Base-by-base conservation (phyloP, 92 coral and sea anemone genomes). In the Bergia puertoricense region DNA sequence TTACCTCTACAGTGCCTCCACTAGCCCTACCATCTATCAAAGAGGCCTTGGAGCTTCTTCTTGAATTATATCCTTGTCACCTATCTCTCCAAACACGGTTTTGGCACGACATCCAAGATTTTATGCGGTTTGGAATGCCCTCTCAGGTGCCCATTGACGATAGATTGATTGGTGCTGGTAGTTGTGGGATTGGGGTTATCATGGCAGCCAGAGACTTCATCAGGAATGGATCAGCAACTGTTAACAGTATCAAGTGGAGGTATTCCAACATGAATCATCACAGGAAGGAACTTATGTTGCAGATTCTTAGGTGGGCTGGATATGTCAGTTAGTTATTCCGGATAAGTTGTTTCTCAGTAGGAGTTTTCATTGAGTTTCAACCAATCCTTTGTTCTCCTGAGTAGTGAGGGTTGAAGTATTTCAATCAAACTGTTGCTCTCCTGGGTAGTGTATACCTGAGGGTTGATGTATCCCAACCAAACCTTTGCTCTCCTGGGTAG, bases 131-230 rank as follows among this genome's bases (percentile, higher is more conserved):
- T 91, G 89, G 91, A 41, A 91, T 91, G 93, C 91, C 91, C 45
- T 88, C 90, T 14, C 91, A 91, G 71, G 74, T 74, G 57, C 86
- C 91, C n/a, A 2, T 74, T 36, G 90, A 86, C 67, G 16, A 9
- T 0, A 88, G 77, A n/a, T 75, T 88, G 91, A 79, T 88, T 68
- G 93, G 91, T 16, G 73, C 6, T 4, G 89, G 89, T 41, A 86
- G 82, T 30, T 50, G 89, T 86, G 81, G 89, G 76, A 85, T 92
- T 2, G 90, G 93, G 8, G 86, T 89, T 20, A 89, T 85, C 73
- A 72, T 92, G 86, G 91, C 90, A 38, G 92, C 92, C 51, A 51
- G 91, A 79, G 94, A 92, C 76, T 81, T 92, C 42, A 90, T 92
- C n/a, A 57, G 81, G 15, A 43, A 85, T 78, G 93, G 93, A 6